Evolutionary conservation across 2,113 vertebrate species (phyloP).

Genomic region (Acrocephalus kingi): DNA sequence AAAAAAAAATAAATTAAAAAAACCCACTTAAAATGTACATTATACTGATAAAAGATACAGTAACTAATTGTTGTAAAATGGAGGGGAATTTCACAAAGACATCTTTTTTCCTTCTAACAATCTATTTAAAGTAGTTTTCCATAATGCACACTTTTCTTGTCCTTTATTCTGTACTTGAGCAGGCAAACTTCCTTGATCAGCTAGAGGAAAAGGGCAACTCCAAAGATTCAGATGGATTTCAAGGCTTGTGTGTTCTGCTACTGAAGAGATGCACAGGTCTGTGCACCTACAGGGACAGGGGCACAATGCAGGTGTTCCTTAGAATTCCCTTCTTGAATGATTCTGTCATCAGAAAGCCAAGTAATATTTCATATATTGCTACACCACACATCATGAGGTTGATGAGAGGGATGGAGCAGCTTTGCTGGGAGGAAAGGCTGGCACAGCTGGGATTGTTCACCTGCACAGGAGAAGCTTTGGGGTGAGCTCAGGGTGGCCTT

Average conservation of each 20-base stretch:
- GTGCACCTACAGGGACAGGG: rapidly evolving
- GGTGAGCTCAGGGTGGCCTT: not conserved
- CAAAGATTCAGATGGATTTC: not conserved
- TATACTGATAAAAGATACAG: not conserved
- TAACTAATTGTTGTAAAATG: not conserved
- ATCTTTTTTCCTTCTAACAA: not conserved
- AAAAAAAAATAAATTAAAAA: too few relatives aligned
- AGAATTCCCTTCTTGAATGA: not conserved
- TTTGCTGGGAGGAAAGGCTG: not conserved
- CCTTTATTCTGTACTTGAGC: not conserved
- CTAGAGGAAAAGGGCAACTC: not conserved
- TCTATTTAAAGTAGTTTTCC: not conserved
- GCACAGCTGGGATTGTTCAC: not conserved
- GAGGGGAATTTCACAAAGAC: not conserved
- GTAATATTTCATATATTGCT: not conserved
- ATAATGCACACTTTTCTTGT: not conserved
- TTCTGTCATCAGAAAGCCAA: not conserved
- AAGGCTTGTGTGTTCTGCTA: not conserved
- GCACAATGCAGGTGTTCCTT: rapidly evolving
- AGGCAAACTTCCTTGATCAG: not conserved
- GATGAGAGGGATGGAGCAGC: not conserved
- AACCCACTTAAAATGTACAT: not conserved
- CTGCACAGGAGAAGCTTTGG: not conserved
- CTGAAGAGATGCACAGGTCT: not conserved
- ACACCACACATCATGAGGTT: too few relatives aligned